Evolutionary conservation across 2,113 vertebrate species (phyloP).

Genomic region (Mungos mungo): DNA sequence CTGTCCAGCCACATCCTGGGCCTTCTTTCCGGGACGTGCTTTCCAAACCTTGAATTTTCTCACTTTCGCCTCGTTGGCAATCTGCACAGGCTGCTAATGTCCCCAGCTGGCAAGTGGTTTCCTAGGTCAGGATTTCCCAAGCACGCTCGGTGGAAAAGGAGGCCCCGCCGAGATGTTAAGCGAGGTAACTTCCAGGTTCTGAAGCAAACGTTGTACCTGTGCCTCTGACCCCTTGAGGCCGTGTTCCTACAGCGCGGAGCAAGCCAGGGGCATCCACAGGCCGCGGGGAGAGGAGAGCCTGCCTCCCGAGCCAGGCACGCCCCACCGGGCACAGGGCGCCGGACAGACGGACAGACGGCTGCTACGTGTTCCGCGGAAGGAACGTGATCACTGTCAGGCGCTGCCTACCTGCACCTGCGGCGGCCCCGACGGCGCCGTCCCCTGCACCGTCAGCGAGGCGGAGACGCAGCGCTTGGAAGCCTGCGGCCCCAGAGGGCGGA

Average conservation of each 20-base stretch:
- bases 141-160: not conserved
- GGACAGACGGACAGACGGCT: not conserved
- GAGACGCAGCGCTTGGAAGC: rapidly evolving
- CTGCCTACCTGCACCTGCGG: not conserved
- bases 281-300: not conserved
- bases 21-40: no score
- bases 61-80: not conserved
- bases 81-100: not conserved
- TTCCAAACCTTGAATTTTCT: no score
- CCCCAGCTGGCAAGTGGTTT: not conserved
- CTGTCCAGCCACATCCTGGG: no score
- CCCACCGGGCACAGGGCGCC: no score
- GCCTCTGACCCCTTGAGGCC: not conserved
- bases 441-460: not conserved
- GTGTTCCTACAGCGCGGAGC: no score
- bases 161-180: not conserved
- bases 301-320: not conserved
- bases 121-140: not conserved
- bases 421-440: not conserved
- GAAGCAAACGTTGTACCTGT: no score
- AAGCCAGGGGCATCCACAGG: not conserved
- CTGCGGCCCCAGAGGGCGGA: not conserved
- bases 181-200: not conserved
- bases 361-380: not conserved
- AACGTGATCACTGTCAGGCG: not conserved